Evolutionary conservation across 1,140 invertebrate species (phyloP).

Genomic region (Caenorhabditis tropicalis): DNA sequence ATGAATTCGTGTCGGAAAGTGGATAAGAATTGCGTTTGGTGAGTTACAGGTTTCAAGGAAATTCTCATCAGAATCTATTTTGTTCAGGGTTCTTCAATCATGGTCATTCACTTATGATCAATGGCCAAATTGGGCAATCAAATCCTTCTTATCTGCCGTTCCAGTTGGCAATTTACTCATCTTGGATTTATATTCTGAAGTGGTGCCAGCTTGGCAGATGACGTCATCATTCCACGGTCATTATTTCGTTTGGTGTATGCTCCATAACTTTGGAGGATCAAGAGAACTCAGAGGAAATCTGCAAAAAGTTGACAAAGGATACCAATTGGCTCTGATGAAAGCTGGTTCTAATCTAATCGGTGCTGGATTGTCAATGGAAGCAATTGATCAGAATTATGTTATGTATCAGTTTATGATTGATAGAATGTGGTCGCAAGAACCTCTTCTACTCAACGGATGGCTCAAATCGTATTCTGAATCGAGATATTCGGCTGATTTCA

Average conservation of each 20-base stretch:
- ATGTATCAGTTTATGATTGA: slow-evolving; percentile 53
- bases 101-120: slow-evolving; percentile 51
- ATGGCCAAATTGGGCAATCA: slow-evolving; percentile 47
- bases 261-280: slow-evolving; percentile 54
- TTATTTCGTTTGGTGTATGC: slow-evolving; percentile 48
- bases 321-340: slow-evolving; percentile 44
- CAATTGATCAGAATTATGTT: slow-evolving; percentile 53
- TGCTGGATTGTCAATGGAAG: slow-evolving; percentile 54
- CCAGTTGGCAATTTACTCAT: slow-evolving; percentile 36
- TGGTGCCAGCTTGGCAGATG: slow-evolving; percentile 15
- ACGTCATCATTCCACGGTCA: slow-evolving; percentile 47
- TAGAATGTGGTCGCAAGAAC: slow-evolving; percentile 41
- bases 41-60: neutral
- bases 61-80: neutral
- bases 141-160: slow-evolving; percentile 45
- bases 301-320: slow-evolving; percentile 43
- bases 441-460: slow-evolving; percentile 17
- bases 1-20: neutral
- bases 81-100: slow-evolving; percentile 48
- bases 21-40: slow-evolving; percentile 49
- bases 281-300: slow-evolving; percentile 52
- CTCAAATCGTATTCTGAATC: slow-evolving; percentile 30
- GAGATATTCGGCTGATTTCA: slow-evolving; percentile 14
- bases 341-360: neutral
- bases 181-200: slow-evolving; percentile 50